Conservation (phyloP, 1,140 invertebrate species). For the Temnothorax curvispinosus region DNA sequence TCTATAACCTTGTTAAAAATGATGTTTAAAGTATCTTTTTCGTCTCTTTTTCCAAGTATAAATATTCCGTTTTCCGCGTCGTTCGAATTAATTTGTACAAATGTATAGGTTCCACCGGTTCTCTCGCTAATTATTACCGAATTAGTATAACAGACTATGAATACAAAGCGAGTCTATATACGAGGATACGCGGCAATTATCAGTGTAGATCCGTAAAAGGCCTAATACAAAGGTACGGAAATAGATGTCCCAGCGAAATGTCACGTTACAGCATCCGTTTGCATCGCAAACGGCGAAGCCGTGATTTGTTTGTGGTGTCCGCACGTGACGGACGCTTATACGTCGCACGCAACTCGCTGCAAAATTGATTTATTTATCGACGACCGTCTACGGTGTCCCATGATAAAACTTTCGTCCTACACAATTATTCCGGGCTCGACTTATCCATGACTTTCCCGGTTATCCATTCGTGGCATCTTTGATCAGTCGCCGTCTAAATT, state of each 20-base stretch:
- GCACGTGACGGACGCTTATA: not conserved
- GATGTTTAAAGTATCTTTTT: not conserved
- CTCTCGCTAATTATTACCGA: not conserved
- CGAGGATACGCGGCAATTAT: not conserved
- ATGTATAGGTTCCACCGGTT: not conserved
- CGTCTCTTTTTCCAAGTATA: not conserved
- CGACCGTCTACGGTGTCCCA: not conserved
- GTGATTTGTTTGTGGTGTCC: not conserved
- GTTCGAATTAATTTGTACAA: not conserved
- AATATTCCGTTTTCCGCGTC: not conserved
- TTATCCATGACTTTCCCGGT: not conserved
- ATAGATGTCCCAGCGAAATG: not conserved
- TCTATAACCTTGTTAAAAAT: not conserved
- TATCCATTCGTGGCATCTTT: not conserved
- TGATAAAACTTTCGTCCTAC: not conserved
- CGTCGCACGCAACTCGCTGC: not conserved
- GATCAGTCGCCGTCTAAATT: not conserved
- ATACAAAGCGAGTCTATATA: not conserved
- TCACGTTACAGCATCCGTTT: slow-evolving; percentile 22
- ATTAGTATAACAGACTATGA: not conserved
- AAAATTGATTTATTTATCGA: slow-evolving; percentile 12
- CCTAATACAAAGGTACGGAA: not conserved
- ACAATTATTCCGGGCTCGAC: not conserved
- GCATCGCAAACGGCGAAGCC: not conserved
- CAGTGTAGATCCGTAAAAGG: not conserved